phyloP scores from a whole-genome alignment of 2,888 invertebrate species.

The Conus canariensis region DNA sequence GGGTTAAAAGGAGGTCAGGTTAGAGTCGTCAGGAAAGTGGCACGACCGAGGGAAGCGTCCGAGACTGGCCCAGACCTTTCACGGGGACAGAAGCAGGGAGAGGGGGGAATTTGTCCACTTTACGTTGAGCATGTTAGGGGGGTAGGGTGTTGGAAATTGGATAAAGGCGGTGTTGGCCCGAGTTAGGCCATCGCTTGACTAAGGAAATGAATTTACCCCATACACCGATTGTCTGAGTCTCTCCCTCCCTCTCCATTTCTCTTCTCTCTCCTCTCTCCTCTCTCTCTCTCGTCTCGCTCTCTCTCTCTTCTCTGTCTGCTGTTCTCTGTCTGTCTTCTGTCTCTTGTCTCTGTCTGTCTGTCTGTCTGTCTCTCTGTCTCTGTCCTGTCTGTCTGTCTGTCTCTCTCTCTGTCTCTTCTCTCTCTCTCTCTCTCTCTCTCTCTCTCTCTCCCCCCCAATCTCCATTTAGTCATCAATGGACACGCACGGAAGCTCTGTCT shows the following conservation, averaged over 20 bases:
- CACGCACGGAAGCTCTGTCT: neutral
- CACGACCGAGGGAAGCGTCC: no score
- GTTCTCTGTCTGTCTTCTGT: neutral
- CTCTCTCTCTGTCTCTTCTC: neutral
- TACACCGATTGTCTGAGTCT: neutral
- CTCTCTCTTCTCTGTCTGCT: neutral
- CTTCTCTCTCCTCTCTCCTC: neutral
- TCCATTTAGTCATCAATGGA: no score
- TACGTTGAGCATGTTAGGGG: slow-evolving; percentile 7
- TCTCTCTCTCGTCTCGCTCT: neutral
- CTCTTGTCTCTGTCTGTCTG: neutral
- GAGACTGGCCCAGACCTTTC: no score
- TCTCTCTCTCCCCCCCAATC: neutral
- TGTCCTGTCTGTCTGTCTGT: neutral
- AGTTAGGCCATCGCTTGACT: neutral
- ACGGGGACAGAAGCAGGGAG: neutral
- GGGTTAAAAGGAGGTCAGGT: no score
- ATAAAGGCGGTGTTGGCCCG: slow-evolving; percentile 21
- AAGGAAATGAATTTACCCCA: neutral
- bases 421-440: neutral
- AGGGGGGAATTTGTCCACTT: slow-evolving; percentile 25
- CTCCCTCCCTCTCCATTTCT: neutral
- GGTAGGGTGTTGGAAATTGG: slow-evolving; percentile 2
- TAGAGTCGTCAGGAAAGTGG: no score
- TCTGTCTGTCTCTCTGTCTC: neutral